Base-by-base conservation (phyloP, 37 sponge, comb jelly and placozoan genomes). In the Beroe ovata region DNA sequence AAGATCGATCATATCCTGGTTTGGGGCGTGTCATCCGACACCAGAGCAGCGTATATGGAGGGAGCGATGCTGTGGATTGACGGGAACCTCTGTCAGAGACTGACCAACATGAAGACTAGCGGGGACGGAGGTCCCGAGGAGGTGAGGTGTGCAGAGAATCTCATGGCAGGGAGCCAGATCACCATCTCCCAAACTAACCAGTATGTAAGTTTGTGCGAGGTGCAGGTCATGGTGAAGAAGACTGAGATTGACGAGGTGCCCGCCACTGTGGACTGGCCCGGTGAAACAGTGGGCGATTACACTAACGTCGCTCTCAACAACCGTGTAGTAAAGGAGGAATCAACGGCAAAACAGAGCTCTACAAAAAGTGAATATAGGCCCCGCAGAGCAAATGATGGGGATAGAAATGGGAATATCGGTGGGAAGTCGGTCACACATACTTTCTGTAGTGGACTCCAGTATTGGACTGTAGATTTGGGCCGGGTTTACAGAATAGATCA, bases 201-300 rank as follows among this genome's bases (percentile, higher is more conserved):
- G 25, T 77, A 77, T 35, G n/a, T 77, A 1, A 18, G 54, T 25
- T 21, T 77, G 1, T 77, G 84, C 21, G 84, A 77, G 28, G 84
- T 77, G 25, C 84, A 77, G 47, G 69, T 66, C 36, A 66, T 66
- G 69, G 84, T 77, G 2, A 77, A 77, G 84, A 77, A 77, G 22
- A 23, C 23, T 6, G 54, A 77, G 18, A 19, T 42, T 39, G 84
- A 77, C 4, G n/a, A 77, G 20, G 47, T 22, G n/a, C 84, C 84
- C 0, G 54, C 8, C 6, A 38, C 84, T 0, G 4, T 77, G 8
- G 38, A 4, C 28, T 77, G 54, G 42, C 84, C 54, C 1, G 84
- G 84, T 6, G 84, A 77, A 35, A 77, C 22, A 19, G 54, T 77
- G 21, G 84, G 38, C 4, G 54, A 36, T 11, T 77, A 28, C 47